phyloP scores from a whole-genome alignment of 2,888 invertebrate species.

The Lacanobia wlatinum region DNA sequence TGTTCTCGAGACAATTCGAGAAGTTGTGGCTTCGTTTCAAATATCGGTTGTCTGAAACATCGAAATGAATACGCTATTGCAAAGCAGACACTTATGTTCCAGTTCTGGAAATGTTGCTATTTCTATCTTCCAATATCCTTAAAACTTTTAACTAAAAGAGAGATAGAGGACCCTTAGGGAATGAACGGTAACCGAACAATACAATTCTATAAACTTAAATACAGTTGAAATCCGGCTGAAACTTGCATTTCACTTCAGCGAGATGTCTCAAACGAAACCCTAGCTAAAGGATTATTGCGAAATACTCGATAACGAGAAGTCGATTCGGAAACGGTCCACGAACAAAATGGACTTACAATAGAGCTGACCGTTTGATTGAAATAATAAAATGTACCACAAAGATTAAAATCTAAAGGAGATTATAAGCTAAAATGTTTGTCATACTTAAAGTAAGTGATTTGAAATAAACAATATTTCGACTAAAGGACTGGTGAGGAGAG shows the following conservation, averaged over 20 bases:
- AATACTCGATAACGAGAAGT: conserved; percentile 56
- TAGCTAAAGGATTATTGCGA: conserved; percentile 62
- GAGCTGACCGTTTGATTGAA: conserved; percentile 38
- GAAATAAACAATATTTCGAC: no score
- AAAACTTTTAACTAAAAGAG: background rate
- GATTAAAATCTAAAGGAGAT: background rate
- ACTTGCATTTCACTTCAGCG: conserved; percentile 52
- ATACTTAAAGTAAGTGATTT: background rate
- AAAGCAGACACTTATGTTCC: no score
- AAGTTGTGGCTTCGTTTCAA: background rate
- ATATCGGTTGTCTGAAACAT: no score
- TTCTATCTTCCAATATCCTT: background rate
- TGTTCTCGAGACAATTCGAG: background rate
- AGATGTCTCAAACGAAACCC: conserved; percentile 57
- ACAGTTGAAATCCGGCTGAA: conserved; percentile 41
- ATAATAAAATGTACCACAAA: background rate
- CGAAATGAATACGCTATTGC: no score
- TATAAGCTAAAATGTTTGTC: background rate
- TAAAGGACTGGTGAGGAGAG: no score
- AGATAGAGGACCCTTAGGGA: background rate
- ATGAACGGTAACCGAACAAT: conserved; percentile 40
- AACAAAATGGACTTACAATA: conserved; percentile 43
- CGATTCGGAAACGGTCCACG: conserved; percentile 40
- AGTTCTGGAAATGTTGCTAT: background rate
- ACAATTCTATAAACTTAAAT: conserved; percentile 40